A percentile compares a stretch with the other conserved stretches of the same genome.
phyloP scores from a whole-genome alignment of 2,888 invertebrate species.

The Ctena decussata region DNA sequence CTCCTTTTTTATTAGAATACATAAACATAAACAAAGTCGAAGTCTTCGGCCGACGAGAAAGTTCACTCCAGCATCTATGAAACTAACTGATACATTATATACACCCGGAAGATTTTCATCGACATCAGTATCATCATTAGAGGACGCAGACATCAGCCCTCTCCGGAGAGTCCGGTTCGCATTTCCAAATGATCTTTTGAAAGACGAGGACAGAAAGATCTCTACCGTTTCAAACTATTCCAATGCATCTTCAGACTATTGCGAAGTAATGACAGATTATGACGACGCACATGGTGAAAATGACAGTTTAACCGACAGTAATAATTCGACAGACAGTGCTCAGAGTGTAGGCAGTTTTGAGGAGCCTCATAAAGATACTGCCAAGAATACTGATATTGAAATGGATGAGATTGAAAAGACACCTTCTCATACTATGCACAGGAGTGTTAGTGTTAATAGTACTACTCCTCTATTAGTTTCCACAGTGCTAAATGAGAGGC shows the following conservation, averaged over 20 bases:
- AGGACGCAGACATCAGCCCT: neutral
- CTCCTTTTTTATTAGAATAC: neutral
- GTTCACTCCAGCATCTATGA: conserved; percentile 7
- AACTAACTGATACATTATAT: neutral
- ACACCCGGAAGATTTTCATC: neutral
- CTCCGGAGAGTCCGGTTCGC: neutral
- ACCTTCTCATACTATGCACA: neutral
- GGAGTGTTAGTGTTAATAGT: neutral
- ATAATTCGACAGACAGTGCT: neutral
- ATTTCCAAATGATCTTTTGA: neutral
- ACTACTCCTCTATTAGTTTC: neutral
- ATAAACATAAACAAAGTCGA: conserved; percentile 13
- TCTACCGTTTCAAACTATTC: neutral
- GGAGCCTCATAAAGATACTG: neutral
- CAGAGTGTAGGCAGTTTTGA: neutral
- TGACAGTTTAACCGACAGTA: neutral
- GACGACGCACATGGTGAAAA: conserved; percentile 7
- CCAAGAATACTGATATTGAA: neutral
- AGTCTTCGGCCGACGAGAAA: neutral
- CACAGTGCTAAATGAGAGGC: neutral
- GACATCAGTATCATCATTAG: neutral
- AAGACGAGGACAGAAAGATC: neutral
- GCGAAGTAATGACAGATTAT: conserved; percentile 21
- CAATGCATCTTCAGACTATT: conserved; percentile 3
- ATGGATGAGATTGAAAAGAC: neutral